Evolutionary conservation across 2,113 vertebrate species (phyloP).

Genomic region (Sinocyclocheilus anophthalmus): DNA sequence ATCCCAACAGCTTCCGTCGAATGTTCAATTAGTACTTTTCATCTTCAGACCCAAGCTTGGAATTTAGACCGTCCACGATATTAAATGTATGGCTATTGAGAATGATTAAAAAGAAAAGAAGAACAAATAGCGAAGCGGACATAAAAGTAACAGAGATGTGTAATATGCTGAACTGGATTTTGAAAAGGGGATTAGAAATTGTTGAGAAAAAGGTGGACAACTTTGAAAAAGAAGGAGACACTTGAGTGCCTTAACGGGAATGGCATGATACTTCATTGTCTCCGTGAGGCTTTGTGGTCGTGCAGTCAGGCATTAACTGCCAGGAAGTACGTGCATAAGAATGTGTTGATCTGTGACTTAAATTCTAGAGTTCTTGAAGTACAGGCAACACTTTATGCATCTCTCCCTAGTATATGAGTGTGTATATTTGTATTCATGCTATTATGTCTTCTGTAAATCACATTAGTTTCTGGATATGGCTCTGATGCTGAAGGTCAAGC

Average conservation of each 20-base stretch:
- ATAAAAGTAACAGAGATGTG: neutral
- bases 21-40: constrained; percentile 16
- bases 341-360: constrained; percentile 44
- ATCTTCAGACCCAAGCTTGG: neutral
- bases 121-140: constrained; percentile 6
- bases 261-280: constrained; percentile 65
- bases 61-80: constrained; percentile 12
- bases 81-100: neutral
- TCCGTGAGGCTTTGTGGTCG: constrained; percentile 70
- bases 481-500: constrained; percentile 60
- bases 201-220: constrained; percentile 15
- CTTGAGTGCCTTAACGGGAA: constrained; percentile 64
- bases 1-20: neutral
- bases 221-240: constrained; percentile 47
- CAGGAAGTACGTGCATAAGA: constrained; percentile 51
- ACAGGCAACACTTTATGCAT: neutral
- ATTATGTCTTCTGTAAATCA: constrained; percentile 39
- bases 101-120: constrained; percentile 11
- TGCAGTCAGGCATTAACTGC: constrained; percentile 66
- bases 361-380: constrained; percentile 10
- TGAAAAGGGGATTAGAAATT: neutral
- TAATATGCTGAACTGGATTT: neutral
- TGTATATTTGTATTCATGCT: neutral
- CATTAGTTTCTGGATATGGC: constrained; percentile 45
- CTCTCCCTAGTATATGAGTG: neutral